Base-by-base conservation (phyloP, 92 coral and sea anemone species). In the Porites divaricata region DNA sequence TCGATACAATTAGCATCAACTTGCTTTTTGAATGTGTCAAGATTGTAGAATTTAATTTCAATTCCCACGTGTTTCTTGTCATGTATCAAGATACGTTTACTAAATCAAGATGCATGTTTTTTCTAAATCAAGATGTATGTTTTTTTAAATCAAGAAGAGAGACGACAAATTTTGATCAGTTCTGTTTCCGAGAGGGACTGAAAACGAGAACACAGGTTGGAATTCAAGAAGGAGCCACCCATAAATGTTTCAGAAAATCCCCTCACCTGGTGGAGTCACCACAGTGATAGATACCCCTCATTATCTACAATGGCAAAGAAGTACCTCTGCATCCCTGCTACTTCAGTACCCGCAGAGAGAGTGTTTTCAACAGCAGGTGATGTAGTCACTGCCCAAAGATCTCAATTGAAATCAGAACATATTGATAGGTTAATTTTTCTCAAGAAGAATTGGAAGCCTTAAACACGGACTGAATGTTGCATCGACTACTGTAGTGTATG, bases 381-480 rank as follows among this genome's bases (percentile, higher is more conserved):
- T 63, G 48, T 79, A 63, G 84, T 79, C 72, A 79, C 68, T 79
- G 78, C 78, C 78, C 66, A 75, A 19, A 75, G 79, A 19, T 75
- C 79, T 75, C 79, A 75, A 26, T 11, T 71, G 78, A 81, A 81
- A 74, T 62, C 86, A 23, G 77, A 81, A 70, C 66, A 83, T 83
- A 80, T 73, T 26, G 87, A 83, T 66, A n/a, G 70, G 49, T 73
- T 83, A 63, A 62, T 83, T 72, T 83, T 83, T 73, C 78, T 62
- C 61, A 83, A 83, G 80, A 83, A 83, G 88, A 84, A 76, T 66
- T 84, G 83, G 83, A 84, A 84, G n/a, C 78, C 79, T 84, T 84
- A 76, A n/a, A n/a, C n/a, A n/a, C n/a, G n/a, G n/a, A n/a, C n/a
- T n/a, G 45, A 83, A 2, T 25, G 26, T 63, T 72, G 76, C 76